These are phyloP conservation scores for Cinclus mexicanus DNA, from an alignment of 2,113 vertebrate genomes.

Conservation along the genomic window DNA sequence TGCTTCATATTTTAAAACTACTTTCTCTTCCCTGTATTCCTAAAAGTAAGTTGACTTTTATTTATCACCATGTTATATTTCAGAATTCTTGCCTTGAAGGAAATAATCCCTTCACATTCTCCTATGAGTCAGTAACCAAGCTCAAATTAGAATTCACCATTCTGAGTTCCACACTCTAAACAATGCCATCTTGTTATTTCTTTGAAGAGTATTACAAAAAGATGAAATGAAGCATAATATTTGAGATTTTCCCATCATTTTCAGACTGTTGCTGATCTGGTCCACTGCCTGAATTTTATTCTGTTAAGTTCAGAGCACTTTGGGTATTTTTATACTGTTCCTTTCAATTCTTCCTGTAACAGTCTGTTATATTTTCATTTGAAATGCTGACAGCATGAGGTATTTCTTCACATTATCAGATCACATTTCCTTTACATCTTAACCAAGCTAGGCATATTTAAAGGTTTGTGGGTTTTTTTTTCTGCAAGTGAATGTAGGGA, in stretches of 20 bases:
- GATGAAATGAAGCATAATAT: not conserved
- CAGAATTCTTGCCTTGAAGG: not conserved
- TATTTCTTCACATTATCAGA: not conserved
- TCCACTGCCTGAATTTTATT: not conserved
- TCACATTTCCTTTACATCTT: not conserved
- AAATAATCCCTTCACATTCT: not conserved
- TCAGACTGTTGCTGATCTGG: not conserved
- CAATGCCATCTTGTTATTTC: not conserved
- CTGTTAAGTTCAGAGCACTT: not conserved
- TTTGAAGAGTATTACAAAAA: not conserved
- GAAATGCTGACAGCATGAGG: not conserved
- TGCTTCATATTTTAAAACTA: not conserved
- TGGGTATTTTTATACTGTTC: not conserved
- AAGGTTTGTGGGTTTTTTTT: not conserved
- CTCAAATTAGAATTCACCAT: not conserved
- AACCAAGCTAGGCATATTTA: not conserved
- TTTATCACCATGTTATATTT: not conserved
- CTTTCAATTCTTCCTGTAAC: not conserved
- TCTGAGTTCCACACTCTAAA: not conserved
- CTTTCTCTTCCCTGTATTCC: not conserved
- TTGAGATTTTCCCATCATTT: not conserved
- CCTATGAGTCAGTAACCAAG: not conserved
- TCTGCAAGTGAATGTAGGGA: not conserved
- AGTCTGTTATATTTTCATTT: not conserved
- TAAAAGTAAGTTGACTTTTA: not conserved